These are phyloP conservation scores for Ophiodon elongatus DNA, from an alignment of 2,113 vertebrate genomes.

Conservation along the genomic window DNA sequence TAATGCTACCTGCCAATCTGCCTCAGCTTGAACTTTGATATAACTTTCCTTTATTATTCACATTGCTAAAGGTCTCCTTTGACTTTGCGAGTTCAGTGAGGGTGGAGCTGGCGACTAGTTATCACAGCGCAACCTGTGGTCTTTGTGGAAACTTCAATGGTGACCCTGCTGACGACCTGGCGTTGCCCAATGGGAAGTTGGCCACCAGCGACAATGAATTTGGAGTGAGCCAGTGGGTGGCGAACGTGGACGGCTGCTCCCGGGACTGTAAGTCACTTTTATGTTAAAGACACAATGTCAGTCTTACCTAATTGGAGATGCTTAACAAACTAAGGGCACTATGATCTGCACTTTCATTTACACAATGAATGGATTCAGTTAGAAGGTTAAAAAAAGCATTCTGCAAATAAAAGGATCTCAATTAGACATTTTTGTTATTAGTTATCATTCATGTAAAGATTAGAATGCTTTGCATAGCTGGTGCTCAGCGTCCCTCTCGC, in stretches of 20 bases:
- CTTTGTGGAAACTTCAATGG: conserved; percentile 46
- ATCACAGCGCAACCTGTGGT: neutral
- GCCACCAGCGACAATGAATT: conserved; percentile 9
- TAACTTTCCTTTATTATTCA: neutral
- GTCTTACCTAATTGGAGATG: no score
- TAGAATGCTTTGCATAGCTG: no score
- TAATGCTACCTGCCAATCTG: neutral
- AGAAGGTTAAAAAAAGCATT: no score
- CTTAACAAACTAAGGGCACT: no score
- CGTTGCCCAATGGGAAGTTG: conserved; percentile 16
- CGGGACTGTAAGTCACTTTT: conserved; percentile 17
- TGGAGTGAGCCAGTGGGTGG: conserved; percentile 41
- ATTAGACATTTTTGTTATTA: no score
- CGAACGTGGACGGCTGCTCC: conserved; percentile 22
- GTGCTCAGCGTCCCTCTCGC: no score
- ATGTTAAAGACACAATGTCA: neutral
- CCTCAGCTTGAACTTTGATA: neutral
- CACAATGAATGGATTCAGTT: neutral
- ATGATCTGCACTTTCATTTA: neutral
- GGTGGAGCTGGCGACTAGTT: conserved; percentile 30
- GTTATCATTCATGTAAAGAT: no score
- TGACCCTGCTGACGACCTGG: conserved; percentile 41
- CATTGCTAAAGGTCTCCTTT: conserved; percentile 26
- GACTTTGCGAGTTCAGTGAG: conserved; percentile 32
- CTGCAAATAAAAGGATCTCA: no score